Evolutionary conservation across 2,113 vertebrate genomes (phyloP).

Genomic region (Pica pica): DNA sequence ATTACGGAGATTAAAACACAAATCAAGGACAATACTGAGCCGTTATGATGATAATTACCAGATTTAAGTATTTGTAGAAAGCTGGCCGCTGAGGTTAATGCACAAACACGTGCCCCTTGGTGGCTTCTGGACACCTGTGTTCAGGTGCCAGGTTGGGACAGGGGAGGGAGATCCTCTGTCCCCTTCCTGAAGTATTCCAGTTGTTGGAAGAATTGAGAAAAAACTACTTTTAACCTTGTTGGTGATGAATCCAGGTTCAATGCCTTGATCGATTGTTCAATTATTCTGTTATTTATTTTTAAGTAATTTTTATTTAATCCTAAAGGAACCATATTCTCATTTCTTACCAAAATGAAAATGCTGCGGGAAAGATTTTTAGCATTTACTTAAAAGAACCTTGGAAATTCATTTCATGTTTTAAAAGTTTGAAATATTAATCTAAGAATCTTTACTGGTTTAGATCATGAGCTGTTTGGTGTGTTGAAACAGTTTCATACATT

Average conservation of each 20-base stretch:
- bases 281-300: background rate
- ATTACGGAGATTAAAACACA: slow-evolving; percentile 63
- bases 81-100: background rate
- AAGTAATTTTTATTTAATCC: background rate
- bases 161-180: background rate
- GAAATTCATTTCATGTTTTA: background rate
- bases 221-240: background rate
- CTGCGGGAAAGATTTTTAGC: background rate
- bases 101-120: rapidly evolving
- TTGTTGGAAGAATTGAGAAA: background rate
- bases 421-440: background rate
- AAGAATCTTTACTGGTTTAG: background rate
- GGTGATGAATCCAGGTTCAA: background rate
- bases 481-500: background rate
- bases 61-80: slow-evolving; percentile 24
- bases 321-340: background rate
- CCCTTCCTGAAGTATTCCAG: background rate
- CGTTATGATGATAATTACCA: slow-evolving; percentile 37
- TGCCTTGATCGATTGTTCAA: background rate
- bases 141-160: background rate
- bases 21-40: slow-evolving; percentile 59
- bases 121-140: background rate
- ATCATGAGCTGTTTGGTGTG: background rate
- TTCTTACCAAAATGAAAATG: background rate
- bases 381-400: background rate